Percentiles rank a stretch among this genome's conserved stretches.
phyloP scores from a whole-genome alignment of 2,113 vertebrate species.

The Ailuropoda melanoleuca region DNA sequence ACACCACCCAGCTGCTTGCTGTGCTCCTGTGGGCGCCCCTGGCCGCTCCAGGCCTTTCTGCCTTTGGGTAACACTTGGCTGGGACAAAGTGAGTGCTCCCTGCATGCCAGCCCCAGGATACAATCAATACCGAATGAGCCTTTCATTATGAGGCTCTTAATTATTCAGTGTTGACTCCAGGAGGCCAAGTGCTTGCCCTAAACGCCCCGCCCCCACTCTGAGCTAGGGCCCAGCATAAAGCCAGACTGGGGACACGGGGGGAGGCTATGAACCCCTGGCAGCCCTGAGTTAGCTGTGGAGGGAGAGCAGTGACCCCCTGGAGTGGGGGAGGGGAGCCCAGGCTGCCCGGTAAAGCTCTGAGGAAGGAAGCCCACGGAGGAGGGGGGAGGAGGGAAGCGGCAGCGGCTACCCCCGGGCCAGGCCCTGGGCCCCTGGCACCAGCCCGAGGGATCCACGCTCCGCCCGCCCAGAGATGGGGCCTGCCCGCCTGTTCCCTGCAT shows the following conservation, averaged over 20 bases:
- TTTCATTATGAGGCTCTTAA: slow-evolving; percentile 87
- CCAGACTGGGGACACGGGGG: not conserved
- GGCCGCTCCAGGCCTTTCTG: not conserved
- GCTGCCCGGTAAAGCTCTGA: not conserved
- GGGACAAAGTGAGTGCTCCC: slow-evolving; percentile 43
- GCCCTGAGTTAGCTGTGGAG: slow-evolving; percentile 60
- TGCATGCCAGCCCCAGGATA: slow-evolving; percentile 77
- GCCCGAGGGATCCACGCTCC: not conserved
- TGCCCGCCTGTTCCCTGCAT: not conserved
- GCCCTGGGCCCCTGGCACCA: rapidly evolving
- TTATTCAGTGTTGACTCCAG: slow-evolving; percentile 84
- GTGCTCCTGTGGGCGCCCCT: not conserved
- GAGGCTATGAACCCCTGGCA: slow-evolving; percentile 70
- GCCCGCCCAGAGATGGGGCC: too few relatives aligned
- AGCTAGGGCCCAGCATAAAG: not conserved
- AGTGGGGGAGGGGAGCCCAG: not conserved
- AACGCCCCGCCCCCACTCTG: not conserved
- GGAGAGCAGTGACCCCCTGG: not conserved
- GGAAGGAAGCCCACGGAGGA: not conserved
- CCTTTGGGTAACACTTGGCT: slow-evolving; percentile 34
- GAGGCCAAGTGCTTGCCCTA: not conserved
- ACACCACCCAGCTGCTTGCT: not conserved
- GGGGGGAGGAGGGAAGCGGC: not conserved
- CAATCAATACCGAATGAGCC: slow-evolving; percentile 87
- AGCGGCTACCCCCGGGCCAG: not conserved